Base-by-base conservation (phyloP, 2,113 vertebrate genomes). In the Corythaeola cristata region DNA sequence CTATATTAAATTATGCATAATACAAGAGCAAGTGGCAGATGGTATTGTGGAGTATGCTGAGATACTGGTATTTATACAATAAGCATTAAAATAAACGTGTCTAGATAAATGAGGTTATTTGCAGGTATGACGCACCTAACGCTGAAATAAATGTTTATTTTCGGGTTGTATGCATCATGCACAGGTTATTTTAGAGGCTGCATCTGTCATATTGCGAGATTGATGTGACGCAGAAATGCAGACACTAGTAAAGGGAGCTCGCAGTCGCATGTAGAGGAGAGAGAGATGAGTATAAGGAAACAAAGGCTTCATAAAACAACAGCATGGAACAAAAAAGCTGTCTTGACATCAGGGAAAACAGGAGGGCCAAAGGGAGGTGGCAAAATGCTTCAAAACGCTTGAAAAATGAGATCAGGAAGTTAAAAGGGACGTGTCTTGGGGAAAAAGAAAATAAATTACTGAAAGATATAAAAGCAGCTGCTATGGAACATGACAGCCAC, bases 61-160 rank as follows among this genome's bases (percentile, higher is more conserved):
- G 96, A 97, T 94, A 86, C 64, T 95, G 96, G 95, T 98, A 98
- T 98, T 98, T 98, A 97, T 97, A 98, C 97, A 97, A 96, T 97
- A 83, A 96, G 83, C 94, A 97, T 97, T 97, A 97, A 96, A 98
- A 98, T 97, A 95, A 93, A 88, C 28, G 37, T 95, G 96, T 98
- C 80, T 94, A 96, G 97, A 97, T 97, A 97, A 98, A 98, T 8
- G 85, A 97, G 95, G 92, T 96, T 98, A 97, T 98, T 98, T 98
- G 96, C 97, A 98, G 97, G 97, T 98, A 92, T 97, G 98, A 98
- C 79, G 69, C 90, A 97, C 97, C 98, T 98, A 96, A 95, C 32
- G 8, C 93, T 77, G 83, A 97, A 97, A 97, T 92, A 96, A 98
- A 94, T 90, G 90, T 96, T 97, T 98, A 94, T 98, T 98, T 98